Evolutionary conservation across 2,888 invertebrate genomes (phyloP), one percentile per base, ranked within the genome.

Genomic region (Cryptus viduatorius): DNA sequence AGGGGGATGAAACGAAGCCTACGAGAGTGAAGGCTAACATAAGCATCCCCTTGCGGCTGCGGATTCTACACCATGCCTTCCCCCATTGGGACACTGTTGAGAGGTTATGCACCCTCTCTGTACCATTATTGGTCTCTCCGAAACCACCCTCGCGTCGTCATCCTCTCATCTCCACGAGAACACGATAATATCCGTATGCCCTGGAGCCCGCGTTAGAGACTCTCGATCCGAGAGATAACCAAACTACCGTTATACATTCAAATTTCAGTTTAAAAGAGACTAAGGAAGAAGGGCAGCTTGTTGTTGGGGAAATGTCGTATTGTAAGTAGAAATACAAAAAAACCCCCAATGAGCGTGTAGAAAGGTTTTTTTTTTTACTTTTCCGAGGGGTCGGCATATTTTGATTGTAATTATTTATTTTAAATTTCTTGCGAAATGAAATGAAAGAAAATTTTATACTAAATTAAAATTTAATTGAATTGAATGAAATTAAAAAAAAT

Each of bases 101-200:
- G 71, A 31, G 76, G 73, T 82, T 73, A 68, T 79, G 82, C 61
- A 46, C 44, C 61, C 61, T 46, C 82, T 67, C 77, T 56, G 67
- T n/a, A n/a, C 69, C 65, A 71, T 84, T 81, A 81, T 81, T 81
- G 78, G 81, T 48, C 69, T 68, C 64, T 73, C 76, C 71, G 50
- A 78, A 42, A 61, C 46, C 12, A n/a, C 16, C 59, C 56, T 72
- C 72, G 59, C 56, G 8, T 50, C 50, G 24, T 65, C 76, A 61
- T 31, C 61, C 61, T 56, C 78, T 75, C 78, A 56, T 78, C 69
- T 78, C 48, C 31, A 59, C 81, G 42, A 64, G 68, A 79, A 84
- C 84, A 79, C 77, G 84, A 81, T 84, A 78, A 81, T 84, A 84
- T 78, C 73, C 65, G 50, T 61, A 61, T 69, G 61, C 31, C 72